Base-by-base conservation (phyloP, 2,797 vertebrate genomes). In the Crossoptilon crossoptilon region DNA sequence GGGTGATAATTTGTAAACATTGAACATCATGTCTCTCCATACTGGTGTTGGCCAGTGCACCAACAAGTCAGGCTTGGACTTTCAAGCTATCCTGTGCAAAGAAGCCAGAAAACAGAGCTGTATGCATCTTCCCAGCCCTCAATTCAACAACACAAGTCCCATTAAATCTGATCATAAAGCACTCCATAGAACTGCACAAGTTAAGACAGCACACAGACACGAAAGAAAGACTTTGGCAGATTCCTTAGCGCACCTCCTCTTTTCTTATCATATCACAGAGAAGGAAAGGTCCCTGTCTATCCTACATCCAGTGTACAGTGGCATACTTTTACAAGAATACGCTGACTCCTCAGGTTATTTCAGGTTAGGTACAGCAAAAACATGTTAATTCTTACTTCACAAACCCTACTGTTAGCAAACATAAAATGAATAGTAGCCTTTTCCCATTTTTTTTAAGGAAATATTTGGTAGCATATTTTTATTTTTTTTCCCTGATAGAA, bases 11-110 rank as follows among this genome's bases (percentile, higher is more conserved):
- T 64, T 71, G 68, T 48, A 88, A 92, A 66, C 60, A 78, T 7
- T 64, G 80, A 84, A 77, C 11, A 59, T 76, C 35, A 29, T 13
- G 39, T 62, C 55, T 85, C 59, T 88, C 75, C 62, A 13, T 64
- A 48, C 18, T 31, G 14, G 44, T 79, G 44, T 55, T 87, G 92
- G 69, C 11, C 14, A 84, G 53, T 5, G 5, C 31, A 79, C 24
- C 82, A 62, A 91, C 69, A 87, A 91, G 69, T 88, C 68, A 91
- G 62, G 66, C 53, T 83, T 84, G 58, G 82, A 43, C 37, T 87
- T 73, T 88, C 58, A 93, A 81, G 35, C 44, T 88, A 37, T 43
- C 55, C 41, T 24, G 55, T 3, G 6, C 46, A 74, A 77, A 59
- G 55, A 80, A 91, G 71, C 31, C 85, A 95, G 91, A 88, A 88